Conservation (phyloP, 2,113 vertebrate species). For the Tursiops truncatus region DNA sequence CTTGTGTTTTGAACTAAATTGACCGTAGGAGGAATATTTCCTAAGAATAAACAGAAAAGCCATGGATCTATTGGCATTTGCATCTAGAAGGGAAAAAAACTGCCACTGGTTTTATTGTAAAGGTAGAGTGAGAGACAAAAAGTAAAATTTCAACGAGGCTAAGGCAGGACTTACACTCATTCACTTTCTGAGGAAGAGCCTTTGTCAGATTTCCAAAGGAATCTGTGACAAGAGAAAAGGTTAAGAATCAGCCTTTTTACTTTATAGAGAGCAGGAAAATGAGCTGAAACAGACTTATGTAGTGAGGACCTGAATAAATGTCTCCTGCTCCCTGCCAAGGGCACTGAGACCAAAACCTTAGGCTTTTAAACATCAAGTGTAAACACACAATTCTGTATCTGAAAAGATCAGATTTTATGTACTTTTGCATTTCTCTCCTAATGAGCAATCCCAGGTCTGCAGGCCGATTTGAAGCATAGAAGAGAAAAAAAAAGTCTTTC, state of each 20-base stretch:
- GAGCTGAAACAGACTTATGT: background rate
- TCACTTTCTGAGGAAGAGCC: background rate
- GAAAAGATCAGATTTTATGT: constrained; percentile 40
- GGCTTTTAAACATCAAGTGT: constrained; percentile 46
- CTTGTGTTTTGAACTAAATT: background rate
- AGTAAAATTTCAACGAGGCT: background rate
- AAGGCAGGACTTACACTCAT: background rate
- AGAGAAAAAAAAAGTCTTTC: background rate
- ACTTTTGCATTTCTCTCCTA: constrained; percentile 46
- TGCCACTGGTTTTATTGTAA: background rate
- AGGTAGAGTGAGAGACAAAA: background rate
- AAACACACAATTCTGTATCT: constrained; percentile 36
- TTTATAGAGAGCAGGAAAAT: background rate
- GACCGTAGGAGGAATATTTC: background rate
- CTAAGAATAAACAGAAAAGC: background rate
- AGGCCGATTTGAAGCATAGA: background rate
- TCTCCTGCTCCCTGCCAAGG: background rate
- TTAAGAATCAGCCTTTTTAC: background rate
- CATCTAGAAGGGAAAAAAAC: background rate
- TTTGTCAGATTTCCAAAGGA: background rate
- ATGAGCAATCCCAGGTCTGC: constrained; percentile 53
- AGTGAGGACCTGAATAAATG: background rate
- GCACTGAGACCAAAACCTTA: constrained; percentile 40
- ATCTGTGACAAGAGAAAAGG: background rate
- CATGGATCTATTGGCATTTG: background rate